phyloP scores from a whole-genome alignment of 2,113 vertebrate genomes.

The Eurypyga helias region DNA sequence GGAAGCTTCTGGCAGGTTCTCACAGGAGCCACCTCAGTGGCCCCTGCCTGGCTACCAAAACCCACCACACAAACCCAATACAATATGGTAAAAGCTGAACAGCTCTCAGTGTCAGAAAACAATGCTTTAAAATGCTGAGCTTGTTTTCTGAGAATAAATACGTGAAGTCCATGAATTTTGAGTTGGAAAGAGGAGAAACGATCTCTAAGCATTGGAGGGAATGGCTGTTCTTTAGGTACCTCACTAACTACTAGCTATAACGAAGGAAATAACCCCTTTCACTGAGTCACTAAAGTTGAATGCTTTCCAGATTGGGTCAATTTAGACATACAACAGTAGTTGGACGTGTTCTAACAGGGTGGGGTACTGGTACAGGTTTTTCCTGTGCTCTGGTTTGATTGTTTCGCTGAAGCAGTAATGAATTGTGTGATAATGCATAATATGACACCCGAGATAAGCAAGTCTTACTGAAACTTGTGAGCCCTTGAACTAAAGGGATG shows the following conservation, averaged over 20 bases:
- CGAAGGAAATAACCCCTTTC: neutral
- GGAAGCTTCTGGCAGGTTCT: no score
- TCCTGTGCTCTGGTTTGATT: neutral
- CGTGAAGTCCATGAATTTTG: neutral
- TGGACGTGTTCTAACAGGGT: accelerated
- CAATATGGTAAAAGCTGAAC: neutral
- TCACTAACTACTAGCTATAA: neutral
- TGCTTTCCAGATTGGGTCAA: neutral
- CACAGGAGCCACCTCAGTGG: no score
- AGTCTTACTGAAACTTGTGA: neutral
- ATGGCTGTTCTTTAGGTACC: neutral
- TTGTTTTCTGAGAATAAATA: neutral
- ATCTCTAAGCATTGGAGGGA: neutral
- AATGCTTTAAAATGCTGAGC: neutral
- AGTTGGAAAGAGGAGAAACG: neutral
- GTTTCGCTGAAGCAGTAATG: neutral
- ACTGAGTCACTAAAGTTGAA: neutral
- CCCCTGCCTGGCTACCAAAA: no score
- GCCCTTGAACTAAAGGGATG: neutral
- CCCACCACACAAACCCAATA: no score
- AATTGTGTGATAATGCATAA: neutral
- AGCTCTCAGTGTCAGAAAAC: neutral
- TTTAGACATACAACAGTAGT: neutral
- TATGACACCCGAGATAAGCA: neutral
- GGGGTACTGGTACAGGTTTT: neutral